Evolutionary conservation across 2,113 vertebrate species (phyloP).

Genomic region (Aleadryas rufinucha): DNA sequence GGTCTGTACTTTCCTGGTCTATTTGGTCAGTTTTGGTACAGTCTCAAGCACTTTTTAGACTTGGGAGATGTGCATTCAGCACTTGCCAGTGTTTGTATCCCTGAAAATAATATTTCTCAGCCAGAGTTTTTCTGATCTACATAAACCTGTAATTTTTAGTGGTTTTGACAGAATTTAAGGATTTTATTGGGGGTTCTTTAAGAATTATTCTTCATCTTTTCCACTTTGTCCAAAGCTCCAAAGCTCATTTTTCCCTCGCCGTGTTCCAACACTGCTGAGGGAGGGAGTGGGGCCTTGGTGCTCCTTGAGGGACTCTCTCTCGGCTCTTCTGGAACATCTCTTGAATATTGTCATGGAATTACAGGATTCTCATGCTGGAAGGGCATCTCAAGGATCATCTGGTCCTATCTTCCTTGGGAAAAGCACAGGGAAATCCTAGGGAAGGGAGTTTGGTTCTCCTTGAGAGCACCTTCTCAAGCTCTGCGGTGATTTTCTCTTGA

Average conservation of each 20-base stretch:
- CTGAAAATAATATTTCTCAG: background rate
- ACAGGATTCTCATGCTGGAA: background rate
- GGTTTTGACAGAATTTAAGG: background rate
- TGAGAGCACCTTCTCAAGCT: background rate
- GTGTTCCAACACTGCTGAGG: background rate
- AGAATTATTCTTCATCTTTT: background rate
- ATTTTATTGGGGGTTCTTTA: background rate
- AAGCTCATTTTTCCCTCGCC: background rate
- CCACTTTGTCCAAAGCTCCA: background rate
- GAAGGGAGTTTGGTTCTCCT: background rate
- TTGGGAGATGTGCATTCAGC: fast-evolving
- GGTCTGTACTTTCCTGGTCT: background rate
- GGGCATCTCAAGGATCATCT: background rate
- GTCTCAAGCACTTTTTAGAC: background rate
- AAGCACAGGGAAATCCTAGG: background rate
- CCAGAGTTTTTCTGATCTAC: background rate
- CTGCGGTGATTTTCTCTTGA: background rate
- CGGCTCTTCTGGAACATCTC: background rate
- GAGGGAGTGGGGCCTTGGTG: background rate
- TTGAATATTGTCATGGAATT: background rate
- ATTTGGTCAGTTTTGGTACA: background rate
- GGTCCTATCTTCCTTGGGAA: background rate
- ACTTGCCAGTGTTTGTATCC: background rate
- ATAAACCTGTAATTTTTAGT: background rate
- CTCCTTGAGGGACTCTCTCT: background rate